Conservation (phyloP, 2,797 vertebrate species). For the Aldrovandia affinis region DNA sequence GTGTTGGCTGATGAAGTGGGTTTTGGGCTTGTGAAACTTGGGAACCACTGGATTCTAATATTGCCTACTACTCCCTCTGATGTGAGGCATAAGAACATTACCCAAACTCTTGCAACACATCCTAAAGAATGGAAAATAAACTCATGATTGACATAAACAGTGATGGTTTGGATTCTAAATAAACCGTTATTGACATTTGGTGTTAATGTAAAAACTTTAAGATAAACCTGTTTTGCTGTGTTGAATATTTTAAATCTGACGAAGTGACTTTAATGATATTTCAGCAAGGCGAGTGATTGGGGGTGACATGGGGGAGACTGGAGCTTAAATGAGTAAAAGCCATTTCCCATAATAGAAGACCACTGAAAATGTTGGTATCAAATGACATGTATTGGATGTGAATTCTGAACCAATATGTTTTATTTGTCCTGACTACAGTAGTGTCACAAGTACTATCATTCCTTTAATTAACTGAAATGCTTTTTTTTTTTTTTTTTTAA, state of each 20-base stretch:
- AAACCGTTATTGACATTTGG: neutral
- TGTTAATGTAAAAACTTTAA: neutral
- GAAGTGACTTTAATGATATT: neutral
- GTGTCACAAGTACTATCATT: neutral
- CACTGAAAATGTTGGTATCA: neutral
- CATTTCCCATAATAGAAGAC: neutral
- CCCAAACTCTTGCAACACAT: neutral
- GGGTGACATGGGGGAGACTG: neutral
- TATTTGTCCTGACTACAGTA: neutral
- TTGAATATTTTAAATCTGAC: neutral
- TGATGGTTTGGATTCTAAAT: neutral
- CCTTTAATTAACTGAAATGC: neutral
- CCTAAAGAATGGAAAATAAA: neutral
- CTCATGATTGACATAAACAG: no score
- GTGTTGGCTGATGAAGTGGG: neutral
- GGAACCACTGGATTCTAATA: neutral
- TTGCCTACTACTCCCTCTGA: neutral
- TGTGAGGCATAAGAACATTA: neutral
- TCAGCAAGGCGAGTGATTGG: neutral
- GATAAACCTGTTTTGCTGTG: neutral
- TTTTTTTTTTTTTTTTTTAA: neutral
- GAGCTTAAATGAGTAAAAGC: neutral
- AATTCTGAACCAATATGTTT: neutral
- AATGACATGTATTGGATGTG: neutral
- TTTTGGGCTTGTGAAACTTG: neutral